Percentiles rank a stretch among this genome's conserved stretches.
Evolutionary conservation across 2,888 invertebrate species (phyloP).

Genomic region (Erebia palarica): DNA sequence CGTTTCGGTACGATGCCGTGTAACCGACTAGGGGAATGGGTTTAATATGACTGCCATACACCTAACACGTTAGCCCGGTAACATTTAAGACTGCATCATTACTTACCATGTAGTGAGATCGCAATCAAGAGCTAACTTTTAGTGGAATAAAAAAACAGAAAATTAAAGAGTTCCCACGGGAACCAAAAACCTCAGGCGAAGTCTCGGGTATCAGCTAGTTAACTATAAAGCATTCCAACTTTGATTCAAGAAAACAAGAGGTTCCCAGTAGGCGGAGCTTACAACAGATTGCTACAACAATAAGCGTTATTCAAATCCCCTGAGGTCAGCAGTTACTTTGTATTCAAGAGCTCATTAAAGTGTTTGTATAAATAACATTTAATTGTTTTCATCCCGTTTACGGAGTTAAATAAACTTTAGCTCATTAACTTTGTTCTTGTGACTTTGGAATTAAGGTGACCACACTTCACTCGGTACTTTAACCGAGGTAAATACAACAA

Average conservation of each 20-base stretch:
- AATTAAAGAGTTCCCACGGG: no score
- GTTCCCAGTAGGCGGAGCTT: not conserved
- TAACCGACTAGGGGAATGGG: no score
- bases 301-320: constrained; percentile 8
- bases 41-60: no score
- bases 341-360: constrained; percentile 20
- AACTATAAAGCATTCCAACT: not conserved
- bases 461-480: not conserved
- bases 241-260: not conserved
- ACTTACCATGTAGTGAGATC: no score
- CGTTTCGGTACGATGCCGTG: no score
- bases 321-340: constrained; percentile 16
- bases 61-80: no score
- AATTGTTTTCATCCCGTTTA: constrained; percentile 19
- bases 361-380: constrained; percentile 23
- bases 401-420: constrained; percentile 13
- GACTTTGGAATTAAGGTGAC: constrained; percentile 1
- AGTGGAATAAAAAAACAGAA: no score
- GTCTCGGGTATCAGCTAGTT: not conserved
- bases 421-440: constrained; percentile 22
- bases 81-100: no score
- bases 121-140: no score
- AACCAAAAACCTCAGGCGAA: no score
- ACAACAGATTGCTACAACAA: not conserved
- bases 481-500: no score